Base-by-base conservation (phyloP, 2,113 vertebrate species). In the Dicaeum eximium region DNA sequence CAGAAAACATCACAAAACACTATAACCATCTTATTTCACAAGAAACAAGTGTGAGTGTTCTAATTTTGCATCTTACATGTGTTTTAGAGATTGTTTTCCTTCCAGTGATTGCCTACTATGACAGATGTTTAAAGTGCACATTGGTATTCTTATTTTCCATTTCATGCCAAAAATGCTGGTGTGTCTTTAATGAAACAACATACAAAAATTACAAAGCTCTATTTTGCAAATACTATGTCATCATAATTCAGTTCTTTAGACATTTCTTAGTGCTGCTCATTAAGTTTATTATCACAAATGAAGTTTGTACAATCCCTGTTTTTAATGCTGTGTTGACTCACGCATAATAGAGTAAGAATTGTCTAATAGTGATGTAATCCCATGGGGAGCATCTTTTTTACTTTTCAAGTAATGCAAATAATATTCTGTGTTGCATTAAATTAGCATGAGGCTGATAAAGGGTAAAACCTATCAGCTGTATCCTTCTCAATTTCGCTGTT, bases 221-320 rank as follows among this genome's bases (percentile, higher is more conserved):
- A 18, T 80, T 90, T 86, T 5, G 66, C 27, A 95, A 92, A 85
- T 91, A 20, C 47, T 72, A 18, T 90, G 66, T 73, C 74, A 75
- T 93, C 57, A 77, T 92, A 96, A 93, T 88, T 94, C 79, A 83
- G 38, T 62, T 78, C 50, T 94, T 95, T 54, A 83, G 85, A 90
- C 74, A 80, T 67, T 96, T 90, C 67, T 94, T 50, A 86, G 60
- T 66, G 54, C 38, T 86, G 35, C 42, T 96, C 78, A 86, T 94
- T 92, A 88, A 65, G 50, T 88, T 95, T 88, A 95, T 94, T 91
- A 91, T 90, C 71, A 86, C 67, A 96, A 96, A 90, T 86, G 50
- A 94, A 86, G 71, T 94, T 86, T 88, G 35, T 44, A 88, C 45
- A 88, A 61, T 58, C 62, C 20, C 21, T 62, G 70, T 54, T 91